These are phyloP conservation scores for Ypsolopha sequella DNA, from an alignment of 2,888 invertebrate species.

Conservation along the genomic window DNA sequence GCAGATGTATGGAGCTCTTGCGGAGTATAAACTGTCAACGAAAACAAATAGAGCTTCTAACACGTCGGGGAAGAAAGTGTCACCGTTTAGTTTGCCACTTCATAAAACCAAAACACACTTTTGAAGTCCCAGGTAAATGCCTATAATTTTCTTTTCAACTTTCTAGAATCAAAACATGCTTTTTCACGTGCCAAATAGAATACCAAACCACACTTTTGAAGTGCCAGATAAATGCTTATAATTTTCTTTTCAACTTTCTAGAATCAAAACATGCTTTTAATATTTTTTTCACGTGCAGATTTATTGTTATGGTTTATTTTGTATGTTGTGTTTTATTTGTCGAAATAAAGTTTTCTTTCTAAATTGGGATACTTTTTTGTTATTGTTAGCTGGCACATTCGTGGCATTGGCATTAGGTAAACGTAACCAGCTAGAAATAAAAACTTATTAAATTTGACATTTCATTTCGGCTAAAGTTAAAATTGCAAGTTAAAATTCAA, in stretches of 20 bases:
- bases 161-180: too few relatives aligned
- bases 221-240: not conserved
- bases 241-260: not conserved
- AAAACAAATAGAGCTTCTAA: slow-evolving; percentile 51
- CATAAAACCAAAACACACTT: not conserved
- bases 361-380: too few relatives aligned
- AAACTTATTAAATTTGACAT: not conserved
- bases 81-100: slow-evolving; percentile 16
- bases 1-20: slow-evolving; percentile 36
- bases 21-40: slow-evolving; percentile 22
- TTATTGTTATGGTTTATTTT: too few relatives aligned
- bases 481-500: slow-evolving; percentile 24
- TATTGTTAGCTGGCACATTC: too few relatives aligned
- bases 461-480: slow-evolving; percentile 21
- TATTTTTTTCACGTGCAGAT: too few relatives aligned
- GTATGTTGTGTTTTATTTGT: too few relatives aligned
- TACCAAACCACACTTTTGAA: not conserved
- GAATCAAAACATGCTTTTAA: too few relatives aligned
- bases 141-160: not conserved
- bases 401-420: too few relatives aligned
- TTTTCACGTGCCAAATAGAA: too few relatives aligned
- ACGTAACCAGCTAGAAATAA: too few relatives aligned
- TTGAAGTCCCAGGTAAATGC: not conserved
- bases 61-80: slow-evolving; percentile 30
- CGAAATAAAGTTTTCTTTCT: too few relatives aligned